A percentile compares a stretch with the other conserved stretches of the same genome.
Conservation (phyloP, 2,113 vertebrate genomes). For the Ifrita kowaldi region DNA sequence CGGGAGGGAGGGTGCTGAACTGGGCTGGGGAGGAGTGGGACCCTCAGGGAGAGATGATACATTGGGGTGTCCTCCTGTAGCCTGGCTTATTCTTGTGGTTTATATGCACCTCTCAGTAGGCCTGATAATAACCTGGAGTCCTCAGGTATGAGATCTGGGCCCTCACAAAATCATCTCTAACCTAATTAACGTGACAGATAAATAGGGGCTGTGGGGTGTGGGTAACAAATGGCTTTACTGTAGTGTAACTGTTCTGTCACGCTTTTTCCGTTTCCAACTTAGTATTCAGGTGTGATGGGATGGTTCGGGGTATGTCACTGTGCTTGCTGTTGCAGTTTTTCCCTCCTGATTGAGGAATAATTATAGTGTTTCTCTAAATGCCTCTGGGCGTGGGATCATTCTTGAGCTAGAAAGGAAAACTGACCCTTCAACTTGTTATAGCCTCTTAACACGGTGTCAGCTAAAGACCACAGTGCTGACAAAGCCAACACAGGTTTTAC, state of each 20-base stretch:
- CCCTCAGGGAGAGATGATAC: background rate
- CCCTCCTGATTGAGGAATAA: background rate
- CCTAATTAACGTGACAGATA: background rate
- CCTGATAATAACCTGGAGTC: background rate
- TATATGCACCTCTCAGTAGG: background rate
- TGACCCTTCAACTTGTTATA: background rate
- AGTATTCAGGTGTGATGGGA: background rate
- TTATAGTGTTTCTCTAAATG: background rate
- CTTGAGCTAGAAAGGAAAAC: background rate
- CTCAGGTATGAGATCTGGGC: background rate
- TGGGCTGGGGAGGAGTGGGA: background rate
- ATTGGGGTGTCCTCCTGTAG: background rate
- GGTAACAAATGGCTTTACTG: background rate
- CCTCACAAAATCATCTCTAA: background rate
- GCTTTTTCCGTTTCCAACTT: background rate
- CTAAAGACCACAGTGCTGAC: background rate
- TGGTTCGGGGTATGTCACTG: background rate
- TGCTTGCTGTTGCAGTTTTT: background rate
- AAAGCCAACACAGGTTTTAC: background rate
- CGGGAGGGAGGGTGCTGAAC: background rate
- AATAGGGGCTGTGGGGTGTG: background rate
- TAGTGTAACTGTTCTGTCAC: background rate
- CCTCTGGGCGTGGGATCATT: background rate
- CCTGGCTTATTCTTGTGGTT: background rate
- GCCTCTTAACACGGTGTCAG: background rate